Evolutionary conservation across 2,888 invertebrate genomes (phyloP).

Genomic region (Chrysomela aeneicollis): DNA sequence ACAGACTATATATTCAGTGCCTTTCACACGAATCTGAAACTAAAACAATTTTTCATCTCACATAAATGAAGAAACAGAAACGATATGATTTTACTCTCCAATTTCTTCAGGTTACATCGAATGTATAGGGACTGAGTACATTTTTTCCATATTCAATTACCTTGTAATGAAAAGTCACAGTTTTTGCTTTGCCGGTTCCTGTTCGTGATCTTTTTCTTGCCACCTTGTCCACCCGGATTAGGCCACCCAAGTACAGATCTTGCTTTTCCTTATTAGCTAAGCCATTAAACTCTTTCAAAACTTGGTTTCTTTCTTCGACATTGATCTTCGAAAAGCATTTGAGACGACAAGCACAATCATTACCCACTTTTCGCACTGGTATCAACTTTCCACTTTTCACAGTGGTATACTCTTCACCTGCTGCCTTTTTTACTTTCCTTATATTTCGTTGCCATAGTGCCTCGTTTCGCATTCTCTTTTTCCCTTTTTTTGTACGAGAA

Average conservation of each 20-base stretch:
- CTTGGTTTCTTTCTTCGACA: constrained; percentile 12
- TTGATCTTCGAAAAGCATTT: constrained; percentile 20
- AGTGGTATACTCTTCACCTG: constrained; percentile 17
- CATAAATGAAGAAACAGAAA: background rate
- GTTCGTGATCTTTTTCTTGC: constrained; percentile 8
- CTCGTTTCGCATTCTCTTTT: constrained; percentile 19
- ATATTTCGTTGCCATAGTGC: constrained; percentile 20
- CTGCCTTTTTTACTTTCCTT: constrained; percentile 19
- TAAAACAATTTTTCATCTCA: background rate
- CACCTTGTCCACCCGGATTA: background rate
- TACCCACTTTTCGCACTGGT: constrained; percentile 16
- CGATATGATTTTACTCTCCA: no score
- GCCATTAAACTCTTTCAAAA: constrained; percentile 19
- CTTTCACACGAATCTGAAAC: constrained; percentile 16
- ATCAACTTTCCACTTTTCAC: constrained; percentile 14
- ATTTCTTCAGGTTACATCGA: no score
- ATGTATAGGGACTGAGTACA: no score
- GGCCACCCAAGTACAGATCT: constrained; percentile 14
- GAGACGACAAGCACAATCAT: constrained; percentile 14
- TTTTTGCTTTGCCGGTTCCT: constrained; percentile 14
- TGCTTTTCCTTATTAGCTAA: constrained; percentile 23
- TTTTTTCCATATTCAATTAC: no score
- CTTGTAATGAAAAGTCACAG: constrained; percentile 12
- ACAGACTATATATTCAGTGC: constrained; percentile 9
- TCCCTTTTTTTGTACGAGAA: constrained; percentile 21